Percentiles rank a stretch among this genome's conserved stretches.
phyloP scores from a whole-genome alignment of 2,888 invertebrate species.

The Hydropsyche betteni region DNA sequence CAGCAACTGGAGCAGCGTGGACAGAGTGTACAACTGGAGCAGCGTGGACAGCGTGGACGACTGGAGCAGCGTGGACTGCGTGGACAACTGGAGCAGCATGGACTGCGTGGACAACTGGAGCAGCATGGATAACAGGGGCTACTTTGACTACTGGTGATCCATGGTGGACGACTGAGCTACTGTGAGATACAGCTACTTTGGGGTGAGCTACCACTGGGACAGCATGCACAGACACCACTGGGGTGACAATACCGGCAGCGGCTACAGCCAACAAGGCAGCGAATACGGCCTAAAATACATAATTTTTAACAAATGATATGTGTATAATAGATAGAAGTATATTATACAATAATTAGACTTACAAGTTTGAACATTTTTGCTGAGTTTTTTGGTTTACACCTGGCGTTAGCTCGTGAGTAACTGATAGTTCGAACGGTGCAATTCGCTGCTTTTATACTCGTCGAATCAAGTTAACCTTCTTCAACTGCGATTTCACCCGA shows the following conservation, averaged over 20 bases:
- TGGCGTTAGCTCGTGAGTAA: slow-evolving; percentile 11
- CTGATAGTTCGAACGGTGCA: slow-evolving; percentile 12
- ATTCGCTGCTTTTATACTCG: slow-evolving; percentile 10
- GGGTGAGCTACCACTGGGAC: slow-evolving; percentile 50
- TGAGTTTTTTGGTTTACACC: slow-evolving; percentile 5
- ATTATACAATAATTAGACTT: slow-evolving; percentile 9
- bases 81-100: slow-evolving; percentile 57
- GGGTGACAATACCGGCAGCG: slow-evolving; percentile 45
- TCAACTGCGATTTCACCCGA: neutral
- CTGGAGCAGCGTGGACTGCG: slow-evolving; percentile 55
- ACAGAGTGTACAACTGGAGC: slow-evolving; percentile 57
- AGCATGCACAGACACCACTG: slow-evolving; percentile 53
- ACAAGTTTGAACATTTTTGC: slow-evolving; percentile 36
- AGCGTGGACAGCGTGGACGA: slow-evolving; percentile 53
- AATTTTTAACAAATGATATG: too few relatives aligned
- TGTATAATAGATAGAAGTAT: neutral
- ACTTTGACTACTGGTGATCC: slow-evolving; percentile 53
- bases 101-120: slow-evolving; percentile 59
- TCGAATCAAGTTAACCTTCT: slow-evolving; percentile 14
- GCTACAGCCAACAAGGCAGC: slow-evolving; percentile 52
- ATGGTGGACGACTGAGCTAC: slow-evolving; percentile 36
- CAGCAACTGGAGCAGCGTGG: slow-evolving; percentile 54
- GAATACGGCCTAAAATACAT: slow-evolving; percentile 53
- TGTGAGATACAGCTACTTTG: slow-evolving; percentile 38
- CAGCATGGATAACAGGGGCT: slow-evolving; percentile 60